Evolutionary conservation across 2,797 vertebrate genomes (phyloP).

Genomic region (Serranus cabrilla): DNA sequence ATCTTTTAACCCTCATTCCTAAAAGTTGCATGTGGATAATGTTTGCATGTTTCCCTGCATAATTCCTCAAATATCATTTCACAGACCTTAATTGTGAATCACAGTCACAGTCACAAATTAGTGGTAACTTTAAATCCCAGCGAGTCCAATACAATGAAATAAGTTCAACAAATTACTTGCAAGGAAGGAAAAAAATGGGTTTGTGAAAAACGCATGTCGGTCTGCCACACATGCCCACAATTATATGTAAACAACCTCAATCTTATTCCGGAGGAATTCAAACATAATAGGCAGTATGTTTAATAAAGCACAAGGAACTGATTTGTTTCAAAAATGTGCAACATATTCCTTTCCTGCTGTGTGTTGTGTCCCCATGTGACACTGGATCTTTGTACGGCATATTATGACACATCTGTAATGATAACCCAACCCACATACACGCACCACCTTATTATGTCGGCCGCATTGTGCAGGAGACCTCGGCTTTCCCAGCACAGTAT

Average conservation of each 20-base stretch:
- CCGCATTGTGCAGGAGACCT: slow-evolving; percentile 47
- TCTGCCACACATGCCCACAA: slow-evolving; percentile 51
- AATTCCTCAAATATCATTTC: slow-evolving; percentile 62
- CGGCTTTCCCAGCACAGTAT: slow-evolving; percentile 50
- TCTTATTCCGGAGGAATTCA: slow-evolving; percentile 42
- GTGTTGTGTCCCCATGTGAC: slow-evolving; percentile 55
- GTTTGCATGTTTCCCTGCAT: slow-evolving; percentile 61
- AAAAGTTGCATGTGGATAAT: slow-evolving; percentile 64
- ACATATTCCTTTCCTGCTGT: neutral
- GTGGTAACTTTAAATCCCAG: slow-evolving; percentile 53
- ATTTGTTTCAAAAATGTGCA: slow-evolving; percentile 44
- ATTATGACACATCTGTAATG: slow-evolving; percentile 67
- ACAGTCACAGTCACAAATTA: slow-evolving; percentile 51
- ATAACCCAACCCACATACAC: slow-evolving; percentile 50
- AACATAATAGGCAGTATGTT: slow-evolving; percentile 29
- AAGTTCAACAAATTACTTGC: slow-evolving; percentile 63
- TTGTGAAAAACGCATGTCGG: slow-evolving; percentile 26
- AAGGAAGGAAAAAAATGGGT: slow-evolving; percentile 21
- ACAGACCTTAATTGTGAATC: slow-evolving; percentile 66
- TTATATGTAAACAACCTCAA: slow-evolving; percentile 49
- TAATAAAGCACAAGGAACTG: slow-evolving; percentile 30
- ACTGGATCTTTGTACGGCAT: slow-evolving; percentile 22
- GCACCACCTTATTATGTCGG: slow-evolving; percentile 61
- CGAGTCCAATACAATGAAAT: slow-evolving; percentile 37
- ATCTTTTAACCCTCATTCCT: slow-evolving; percentile 53